Percentiles rank a stretch among this genome's conserved stretches.
phyloP scores from a whole-genome alignment of 2,888 invertebrate species.

The Onthophagus sagittarius region DNA sequence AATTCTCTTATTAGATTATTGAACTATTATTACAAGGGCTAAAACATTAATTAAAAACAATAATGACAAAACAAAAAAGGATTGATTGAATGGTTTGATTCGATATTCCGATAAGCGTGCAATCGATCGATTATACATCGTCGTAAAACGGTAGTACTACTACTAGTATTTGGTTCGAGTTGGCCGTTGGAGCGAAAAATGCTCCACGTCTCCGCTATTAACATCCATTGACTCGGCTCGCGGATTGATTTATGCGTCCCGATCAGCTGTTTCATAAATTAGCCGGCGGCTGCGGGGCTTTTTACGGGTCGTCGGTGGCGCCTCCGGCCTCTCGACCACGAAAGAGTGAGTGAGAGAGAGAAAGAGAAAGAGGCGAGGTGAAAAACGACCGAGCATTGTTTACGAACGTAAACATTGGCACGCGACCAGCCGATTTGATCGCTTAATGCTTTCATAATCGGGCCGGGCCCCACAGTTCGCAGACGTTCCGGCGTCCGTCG shows the following conservation, averaged over 20 bases:
- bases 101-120: background rate
- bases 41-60: no score
- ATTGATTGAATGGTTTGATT: no score
- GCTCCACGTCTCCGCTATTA: background rate
- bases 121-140: background rate
- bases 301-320: constrained; percentile 1
- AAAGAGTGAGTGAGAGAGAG: background rate
- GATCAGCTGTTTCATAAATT: constrained; percentile 9
- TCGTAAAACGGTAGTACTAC: background rate
- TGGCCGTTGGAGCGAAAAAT: background rate
- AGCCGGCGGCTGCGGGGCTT: background rate
- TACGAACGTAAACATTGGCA: constrained; percentile 8
- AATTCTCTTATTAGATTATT: background rate
- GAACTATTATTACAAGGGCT: no score
- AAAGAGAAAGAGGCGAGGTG: background rate
- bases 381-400: constrained; percentile 4
- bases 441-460: constrained; percentile 6
- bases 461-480: background rate
- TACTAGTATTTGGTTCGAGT: background rate
- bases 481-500: background rate
- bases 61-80: no score
- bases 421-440: constrained; percentile 6
- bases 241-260: constrained; percentile 2
- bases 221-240: background rate
- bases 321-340: background rate